Evolutionary conservation across 2,797 vertebrate species (phyloP), one percentile per base, ranked within the genome.

Genomic region (Myiothlypis chrysogaster): DNA sequence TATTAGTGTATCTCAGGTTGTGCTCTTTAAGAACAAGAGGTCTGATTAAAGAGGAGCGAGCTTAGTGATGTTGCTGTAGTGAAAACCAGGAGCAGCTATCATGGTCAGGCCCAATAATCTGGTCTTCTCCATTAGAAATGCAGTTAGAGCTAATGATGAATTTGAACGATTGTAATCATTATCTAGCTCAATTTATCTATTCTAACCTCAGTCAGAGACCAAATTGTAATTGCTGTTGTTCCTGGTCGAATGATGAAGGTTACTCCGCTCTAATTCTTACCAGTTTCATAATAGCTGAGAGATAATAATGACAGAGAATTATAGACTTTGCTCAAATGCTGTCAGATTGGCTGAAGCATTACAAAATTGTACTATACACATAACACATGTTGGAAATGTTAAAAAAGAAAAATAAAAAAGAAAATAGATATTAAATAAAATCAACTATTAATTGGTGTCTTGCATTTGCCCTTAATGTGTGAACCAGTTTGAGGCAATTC

Each of bases 131-230:
- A 73, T 89, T 93, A 90, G 77, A 91, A 93, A 95, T 92, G 85
- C n/a, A 89, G 64, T 83, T 87, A 83, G 35, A 92, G 71, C 69
- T 94, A 90, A 89, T 92, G 77, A 95, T 60, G 77, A 94, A 93
- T 93, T 95, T 94, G 95, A 96, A 89, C 85, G 94, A 95, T 76
- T 76, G 65, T 86, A 96, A 95, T 97, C 93, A 97, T 97, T 96
- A 84, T 92, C 70, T 76, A 52, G 85, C 68, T 94, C 91, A 93
- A 92, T 97, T 96, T 94, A 95, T 97, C 93, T 95, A 68, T 94
- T 95, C 82, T 90, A 91, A 90, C 90, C 94, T 94, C 79, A 75
- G 92, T 93, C 70, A 93, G 92, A 92, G 66, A 97, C 72, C 91
- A 90, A 95, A 92, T 92, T 71, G 78, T 95, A 97, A 97, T 94